phyloP scores from a whole-genome alignment of 2,888 invertebrate genomes.

The Tholera decimalis region DNA sequence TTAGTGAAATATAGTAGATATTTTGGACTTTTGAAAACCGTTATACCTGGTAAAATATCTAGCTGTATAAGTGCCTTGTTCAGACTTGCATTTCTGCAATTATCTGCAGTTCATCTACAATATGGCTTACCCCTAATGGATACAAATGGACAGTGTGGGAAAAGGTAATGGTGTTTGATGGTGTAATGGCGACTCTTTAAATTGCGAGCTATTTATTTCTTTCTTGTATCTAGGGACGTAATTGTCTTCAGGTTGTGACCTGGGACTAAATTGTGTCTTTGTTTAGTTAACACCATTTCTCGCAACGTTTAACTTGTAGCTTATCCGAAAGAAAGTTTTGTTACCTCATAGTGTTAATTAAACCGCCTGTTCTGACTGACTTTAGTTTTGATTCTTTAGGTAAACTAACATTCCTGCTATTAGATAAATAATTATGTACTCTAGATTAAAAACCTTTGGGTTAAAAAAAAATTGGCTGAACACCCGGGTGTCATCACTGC shows the following conservation, averaged over 20 bases:
- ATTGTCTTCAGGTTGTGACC: slow-evolving; percentile 52
- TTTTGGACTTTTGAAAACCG: no score
- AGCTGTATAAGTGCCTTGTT: background rate
- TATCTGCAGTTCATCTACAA: slow-evolving; percentile 1
- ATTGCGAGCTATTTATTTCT: slow-evolving; percentile 63
- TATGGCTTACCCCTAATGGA: slow-evolving; percentile 73
- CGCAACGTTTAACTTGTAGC: background rate
- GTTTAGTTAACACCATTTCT: slow-evolving; percentile 7
- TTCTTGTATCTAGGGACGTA: slow-evolving; percentile 51
- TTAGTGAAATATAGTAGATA: no score
- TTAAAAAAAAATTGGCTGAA: no score
- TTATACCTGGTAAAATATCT: no score
- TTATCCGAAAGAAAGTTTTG: background rate
- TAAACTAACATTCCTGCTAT: no score
- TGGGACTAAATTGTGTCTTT: slow-evolving; percentile 15
- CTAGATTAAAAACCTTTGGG: no score
- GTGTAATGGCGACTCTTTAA: slow-evolving; percentile 64
- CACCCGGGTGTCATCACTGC: no score
- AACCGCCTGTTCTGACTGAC: no score
- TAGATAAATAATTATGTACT: no score
- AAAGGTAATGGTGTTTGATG: slow-evolving; percentile 79
- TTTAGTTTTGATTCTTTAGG: no score
- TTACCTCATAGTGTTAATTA: no score
- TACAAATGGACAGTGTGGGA: slow-evolving; percentile 76
- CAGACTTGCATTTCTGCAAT: slow-evolving; percentile 25